phyloP scores from a whole-genome alignment of 2,797 vertebrate species.

The Knipowitschia caucasica region DNA sequence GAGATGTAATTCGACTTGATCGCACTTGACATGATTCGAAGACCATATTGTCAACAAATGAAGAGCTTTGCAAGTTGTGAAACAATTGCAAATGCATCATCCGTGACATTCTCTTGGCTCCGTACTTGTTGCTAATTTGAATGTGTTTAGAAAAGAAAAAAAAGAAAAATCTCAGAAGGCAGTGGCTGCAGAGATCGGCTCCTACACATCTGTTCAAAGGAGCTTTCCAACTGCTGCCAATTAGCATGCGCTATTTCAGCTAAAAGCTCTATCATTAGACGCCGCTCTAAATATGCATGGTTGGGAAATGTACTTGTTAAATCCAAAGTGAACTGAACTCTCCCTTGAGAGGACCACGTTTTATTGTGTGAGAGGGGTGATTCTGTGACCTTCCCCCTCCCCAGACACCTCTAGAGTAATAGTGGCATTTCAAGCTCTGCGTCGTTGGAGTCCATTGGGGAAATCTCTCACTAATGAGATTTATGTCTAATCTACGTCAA shows the following conservation, averaged over 20 bases:
- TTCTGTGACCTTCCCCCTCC: background rate
- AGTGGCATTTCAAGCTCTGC: background rate
- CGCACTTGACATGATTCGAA: background rate
- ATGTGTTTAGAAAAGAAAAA: too few relatives aligned
- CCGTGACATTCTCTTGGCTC: slow-evolving; percentile 4
- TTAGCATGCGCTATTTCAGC: slow-evolving; percentile 40
- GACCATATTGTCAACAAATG: slow-evolving; percentile 6
- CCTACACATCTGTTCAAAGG: slow-evolving; percentile 54
- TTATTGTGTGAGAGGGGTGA: background rate
- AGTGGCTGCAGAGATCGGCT: slow-evolving; percentile 18
- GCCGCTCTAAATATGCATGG: background rate
- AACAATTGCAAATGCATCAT: background rate
- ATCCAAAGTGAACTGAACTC: background rate
- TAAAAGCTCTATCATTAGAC: slow-evolving; percentile 44
- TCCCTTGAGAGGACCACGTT: background rate
- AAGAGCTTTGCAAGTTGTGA: background rate
- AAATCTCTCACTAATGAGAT: background rate
- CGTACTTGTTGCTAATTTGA: slow-evolving; percentile 13
- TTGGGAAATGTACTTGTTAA: background rate
- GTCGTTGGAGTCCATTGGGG: background rate
- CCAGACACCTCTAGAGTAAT: background rate
- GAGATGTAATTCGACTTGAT: too few relatives aligned
- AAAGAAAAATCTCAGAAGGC: too few relatives aligned
- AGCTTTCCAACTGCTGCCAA: slow-evolving; percentile 46
- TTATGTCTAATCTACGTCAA: background rate